phyloP scores from a whole-genome alignment of 2,113 vertebrate genomes.

The Lophura nycthemera region DNA sequence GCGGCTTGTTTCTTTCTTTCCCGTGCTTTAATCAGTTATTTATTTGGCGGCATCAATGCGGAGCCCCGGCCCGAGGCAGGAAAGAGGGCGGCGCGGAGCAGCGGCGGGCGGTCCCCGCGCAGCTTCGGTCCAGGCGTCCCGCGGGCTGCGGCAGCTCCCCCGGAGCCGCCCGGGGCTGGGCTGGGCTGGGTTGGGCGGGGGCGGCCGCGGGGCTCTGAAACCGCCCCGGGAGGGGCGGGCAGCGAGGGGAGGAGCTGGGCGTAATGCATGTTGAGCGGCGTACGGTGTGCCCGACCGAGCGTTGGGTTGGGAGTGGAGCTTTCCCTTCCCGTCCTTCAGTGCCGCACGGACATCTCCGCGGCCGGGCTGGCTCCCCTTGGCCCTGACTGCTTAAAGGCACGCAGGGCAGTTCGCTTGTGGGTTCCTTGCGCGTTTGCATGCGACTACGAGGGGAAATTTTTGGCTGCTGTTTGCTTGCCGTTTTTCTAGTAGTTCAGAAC shows the following conservation, averaged over 20 bases:
- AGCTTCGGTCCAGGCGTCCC: not conserved
- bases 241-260: no score
- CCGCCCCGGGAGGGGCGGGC: not conserved
- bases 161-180: no score
- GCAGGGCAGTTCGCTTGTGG: not conserved
- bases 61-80: not conserved
- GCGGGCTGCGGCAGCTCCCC: no score
- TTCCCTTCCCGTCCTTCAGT: no score
- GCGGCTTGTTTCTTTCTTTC: not conserved
- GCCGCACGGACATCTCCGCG: not conserved
- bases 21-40: not conserved
- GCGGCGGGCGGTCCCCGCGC: not conserved
- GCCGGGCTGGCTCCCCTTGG: not conserved
- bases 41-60: not conserved
- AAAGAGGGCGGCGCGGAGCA: not conserved
- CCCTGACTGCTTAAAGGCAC: not conserved
- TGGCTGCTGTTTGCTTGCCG: not conserved
- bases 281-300: no score
- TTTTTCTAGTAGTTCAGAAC: not conserved
- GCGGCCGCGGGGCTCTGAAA: no score
- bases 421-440: rapidly evolving
- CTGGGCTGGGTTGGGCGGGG: no score
- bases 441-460: not conserved
- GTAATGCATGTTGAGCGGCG: no score
- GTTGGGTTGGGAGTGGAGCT: no score